Base-by-base conservation (phyloP, 2,797 vertebrate species). In the Mus spretus region DNA sequence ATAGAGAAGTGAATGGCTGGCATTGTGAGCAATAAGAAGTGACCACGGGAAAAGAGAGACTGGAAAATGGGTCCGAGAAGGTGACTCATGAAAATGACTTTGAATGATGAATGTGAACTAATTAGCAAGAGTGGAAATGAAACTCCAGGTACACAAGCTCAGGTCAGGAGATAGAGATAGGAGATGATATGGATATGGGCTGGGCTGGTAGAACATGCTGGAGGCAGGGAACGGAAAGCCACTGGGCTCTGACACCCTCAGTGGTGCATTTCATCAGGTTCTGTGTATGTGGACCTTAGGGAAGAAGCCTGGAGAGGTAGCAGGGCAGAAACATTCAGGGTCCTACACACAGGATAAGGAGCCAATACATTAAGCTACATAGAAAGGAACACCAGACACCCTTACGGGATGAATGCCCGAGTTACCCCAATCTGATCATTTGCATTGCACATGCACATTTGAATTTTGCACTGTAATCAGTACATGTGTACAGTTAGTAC, bases 21-120 rank as follows among this genome's bases (percentile, higher is more conserved):
- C 37, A 77, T 90, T 74, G 17, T 63, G 57, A 72, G 50, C 83
- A 10, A 53, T 0, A 57, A 37, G 57, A 96, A 20, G 28, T 50
- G 57, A 37, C 89, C 53, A 61, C 53, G 1, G 5, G 44, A 81
- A 50, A 47, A 91, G 19, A 34, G 19, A 53, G 40, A 44, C 0
- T 59, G 31, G 92, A 85, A 79, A 88, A 79, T 24, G 80, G 63
- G 10, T 89, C 77, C 44, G 57, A 83, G 37, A 80, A 86, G 53
- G 55, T 70, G 90, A 67, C 59, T 22, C 13, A 75, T n/a, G 59
- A 81, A 87, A 82, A 83, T 12, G 24, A 70, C 89, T 85, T 63
- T 82, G 72, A 80, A 34, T 55, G 92, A 31, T 2, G 47, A 82
- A 81, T 92, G 85, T 86, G 17, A 37, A 82, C 37, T 63, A 91